Conservation (phyloP, 2,888 invertebrate species). For the Trichacis sp. region DNA sequence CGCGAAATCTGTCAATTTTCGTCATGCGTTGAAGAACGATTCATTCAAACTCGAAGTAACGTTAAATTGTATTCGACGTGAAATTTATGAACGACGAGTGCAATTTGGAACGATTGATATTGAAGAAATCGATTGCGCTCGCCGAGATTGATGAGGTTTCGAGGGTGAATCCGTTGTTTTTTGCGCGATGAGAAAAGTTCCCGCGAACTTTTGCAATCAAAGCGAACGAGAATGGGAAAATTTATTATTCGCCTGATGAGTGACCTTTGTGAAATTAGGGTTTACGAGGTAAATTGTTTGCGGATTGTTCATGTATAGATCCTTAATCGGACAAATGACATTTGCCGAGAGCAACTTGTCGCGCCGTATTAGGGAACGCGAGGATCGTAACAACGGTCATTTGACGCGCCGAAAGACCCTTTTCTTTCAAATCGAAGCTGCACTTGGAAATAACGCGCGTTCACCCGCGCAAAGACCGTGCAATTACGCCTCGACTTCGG, state of each 20-base stretch:
- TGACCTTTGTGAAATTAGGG: constrained; percentile 17
- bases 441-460: neutral
- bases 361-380: constrained; percentile 19
- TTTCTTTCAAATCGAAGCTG: constrained; percentile 9
- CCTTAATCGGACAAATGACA: constrained; percentile 13
- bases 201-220: neutral
- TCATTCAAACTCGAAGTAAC: neutral
- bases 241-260: neutral
- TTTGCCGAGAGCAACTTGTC: constrained; percentile 4
- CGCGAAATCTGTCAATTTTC: neutral
- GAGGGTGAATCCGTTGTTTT: neutral
- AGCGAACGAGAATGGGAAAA: neutral
- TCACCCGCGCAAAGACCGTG: neutral
- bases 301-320: neutral
- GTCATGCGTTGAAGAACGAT: neutral
- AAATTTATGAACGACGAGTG: neutral
- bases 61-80: neutral
- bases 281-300: neutral
- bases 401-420: constrained; percentile 2
- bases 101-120: neutral
- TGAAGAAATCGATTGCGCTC: neutral
- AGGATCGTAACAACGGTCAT: constrained; percentile 9
- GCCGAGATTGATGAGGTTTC: neutral
- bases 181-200: too few relatives aligned
- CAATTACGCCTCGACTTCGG: neutral